Evolutionary conservation across 2,797 vertebrate species (phyloP).

Genomic region (Ispidina lecontei): DNA sequence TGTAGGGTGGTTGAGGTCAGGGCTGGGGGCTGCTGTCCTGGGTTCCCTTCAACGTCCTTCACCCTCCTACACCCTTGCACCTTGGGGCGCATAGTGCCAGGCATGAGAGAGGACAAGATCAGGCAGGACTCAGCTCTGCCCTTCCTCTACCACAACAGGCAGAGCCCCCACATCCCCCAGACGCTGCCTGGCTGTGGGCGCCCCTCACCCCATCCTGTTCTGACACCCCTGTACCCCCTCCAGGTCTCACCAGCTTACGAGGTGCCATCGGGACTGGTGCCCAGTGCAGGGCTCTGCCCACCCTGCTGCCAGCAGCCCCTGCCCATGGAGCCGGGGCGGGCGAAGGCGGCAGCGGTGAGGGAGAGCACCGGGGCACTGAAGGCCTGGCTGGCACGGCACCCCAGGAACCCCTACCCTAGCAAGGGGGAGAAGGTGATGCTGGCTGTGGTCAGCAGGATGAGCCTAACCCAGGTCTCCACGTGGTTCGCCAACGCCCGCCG

Average conservation of each 20-base stretch:
- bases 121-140: neutral
- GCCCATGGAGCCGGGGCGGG: neutral
- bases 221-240: neutral
- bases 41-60: neutral
- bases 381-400: slow-evolving; percentile 65
- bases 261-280: neutral
- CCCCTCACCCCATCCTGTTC: rapidly evolving
- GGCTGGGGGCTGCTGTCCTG: neutral
- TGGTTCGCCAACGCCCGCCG: slow-evolving; percentile 94
- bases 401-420: slow-evolving; percentile 67
- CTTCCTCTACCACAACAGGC: rapidly evolving
- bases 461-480: slow-evolving; percentile 83
- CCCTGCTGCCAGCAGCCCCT: neutral
- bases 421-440: slow-evolving; percentile 69
- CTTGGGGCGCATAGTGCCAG: rapidly evolving
- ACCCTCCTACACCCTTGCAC: too few species aligned
- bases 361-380: slow-evolving; percentile 63
- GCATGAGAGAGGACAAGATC: rapidly evolving
- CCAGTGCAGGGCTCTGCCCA: neutral
- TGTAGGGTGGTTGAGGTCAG: too few species aligned
- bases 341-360: rapidly evolving
- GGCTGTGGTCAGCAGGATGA: slow-evolving; percentile 16
- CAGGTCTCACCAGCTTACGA: neutral
- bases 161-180: rapidly evolving
- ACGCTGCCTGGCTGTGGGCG: rapidly evolving